Evolutionary conservation across 2,797 vertebrate species (phyloP).

Genomic region (Xenopus petersii): DNA sequence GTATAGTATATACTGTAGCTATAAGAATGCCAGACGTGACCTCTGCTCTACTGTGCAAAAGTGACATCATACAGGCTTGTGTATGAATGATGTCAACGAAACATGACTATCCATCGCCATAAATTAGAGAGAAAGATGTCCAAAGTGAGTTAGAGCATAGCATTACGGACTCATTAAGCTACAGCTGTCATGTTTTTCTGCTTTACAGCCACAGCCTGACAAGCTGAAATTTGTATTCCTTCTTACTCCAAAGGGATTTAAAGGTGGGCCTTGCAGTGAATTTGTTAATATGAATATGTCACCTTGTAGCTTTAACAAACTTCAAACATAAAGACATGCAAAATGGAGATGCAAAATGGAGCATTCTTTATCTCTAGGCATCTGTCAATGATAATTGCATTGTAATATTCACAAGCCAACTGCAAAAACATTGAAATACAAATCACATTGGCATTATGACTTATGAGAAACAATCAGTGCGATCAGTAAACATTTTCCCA

Average conservation of each 20-base stretch:
- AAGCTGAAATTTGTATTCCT: no score
- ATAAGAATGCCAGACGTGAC: no score
- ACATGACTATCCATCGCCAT: no score
- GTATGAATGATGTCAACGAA: no score
- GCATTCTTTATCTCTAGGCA: slow-evolving; percentile 43
- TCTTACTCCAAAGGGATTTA: no score
- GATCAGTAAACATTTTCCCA: slow-evolving; percentile 48
- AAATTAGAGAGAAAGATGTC: no score
- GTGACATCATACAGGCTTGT: no score
- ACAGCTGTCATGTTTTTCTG: no score
- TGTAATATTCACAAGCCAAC: slow-evolving; percentile 48
- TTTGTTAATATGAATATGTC: slow-evolving; percentile 28
- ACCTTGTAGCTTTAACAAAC: slow-evolving; percentile 36
- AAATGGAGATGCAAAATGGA: slow-evolving; percentile 31
- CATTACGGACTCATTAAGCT: no score
- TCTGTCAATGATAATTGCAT: slow-evolving; percentile 47
- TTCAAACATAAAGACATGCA: slow-evolving; percentile 37
- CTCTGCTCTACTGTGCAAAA: no score
- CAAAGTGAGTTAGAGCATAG: no score
- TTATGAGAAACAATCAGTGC: slow-evolving; percentile 47
- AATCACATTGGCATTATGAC: slow-evolving; percentile 51
- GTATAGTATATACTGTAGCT: no score
- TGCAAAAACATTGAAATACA: slow-evolving; percentile 49
- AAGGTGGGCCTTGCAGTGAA: background rate
- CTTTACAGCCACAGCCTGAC: background rate